Evolutionary conservation across 2,797 vertebrate genomes (phyloP).

Genomic region (Gallinago solitaria): DNA sequence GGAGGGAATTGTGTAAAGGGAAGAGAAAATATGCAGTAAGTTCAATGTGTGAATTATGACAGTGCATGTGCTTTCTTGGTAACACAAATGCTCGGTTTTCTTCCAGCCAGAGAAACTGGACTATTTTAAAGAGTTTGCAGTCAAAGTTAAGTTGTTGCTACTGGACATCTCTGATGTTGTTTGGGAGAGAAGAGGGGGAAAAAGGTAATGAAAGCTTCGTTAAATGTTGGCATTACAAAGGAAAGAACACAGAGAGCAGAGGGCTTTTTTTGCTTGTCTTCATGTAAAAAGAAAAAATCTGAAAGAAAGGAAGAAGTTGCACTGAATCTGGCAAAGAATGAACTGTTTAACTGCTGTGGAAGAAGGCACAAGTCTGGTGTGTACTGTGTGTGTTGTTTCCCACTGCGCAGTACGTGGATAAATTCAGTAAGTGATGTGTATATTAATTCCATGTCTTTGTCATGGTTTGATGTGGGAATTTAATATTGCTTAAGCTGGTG

Average conservation of each 20-base stretch:
- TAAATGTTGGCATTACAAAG: background rate
- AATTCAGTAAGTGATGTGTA: background rate
- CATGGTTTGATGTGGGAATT: background rate
- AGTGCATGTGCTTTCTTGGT: background rate
- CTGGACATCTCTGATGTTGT: background rate
- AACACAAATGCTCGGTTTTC: background rate
- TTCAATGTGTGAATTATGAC: background rate
- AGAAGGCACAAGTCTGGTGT: background rate
- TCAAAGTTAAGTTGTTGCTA: background rate
- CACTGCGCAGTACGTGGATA: background rate
- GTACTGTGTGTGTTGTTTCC: background rate
- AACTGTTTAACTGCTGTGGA: background rate
- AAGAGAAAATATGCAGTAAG: background rate
- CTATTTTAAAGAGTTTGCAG: background rate
- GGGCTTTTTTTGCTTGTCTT: background rate
- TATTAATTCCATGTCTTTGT: background rate
- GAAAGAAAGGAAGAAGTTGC: background rate
- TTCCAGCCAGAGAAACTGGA: background rate
- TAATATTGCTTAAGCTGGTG: background rate
- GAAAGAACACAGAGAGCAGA: background rate
- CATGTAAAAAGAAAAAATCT: background rate
- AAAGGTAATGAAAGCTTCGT: background rate
- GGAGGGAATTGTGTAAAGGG: background rate
- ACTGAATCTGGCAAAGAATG: background rate
- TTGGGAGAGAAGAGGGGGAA: background rate